Percentiles rank a stretch among this genome's conserved stretches.
phyloP scores from a whole-genome alignment of 2,113 vertebrate species.

The Tachysurus fulvidraco region DNA sequence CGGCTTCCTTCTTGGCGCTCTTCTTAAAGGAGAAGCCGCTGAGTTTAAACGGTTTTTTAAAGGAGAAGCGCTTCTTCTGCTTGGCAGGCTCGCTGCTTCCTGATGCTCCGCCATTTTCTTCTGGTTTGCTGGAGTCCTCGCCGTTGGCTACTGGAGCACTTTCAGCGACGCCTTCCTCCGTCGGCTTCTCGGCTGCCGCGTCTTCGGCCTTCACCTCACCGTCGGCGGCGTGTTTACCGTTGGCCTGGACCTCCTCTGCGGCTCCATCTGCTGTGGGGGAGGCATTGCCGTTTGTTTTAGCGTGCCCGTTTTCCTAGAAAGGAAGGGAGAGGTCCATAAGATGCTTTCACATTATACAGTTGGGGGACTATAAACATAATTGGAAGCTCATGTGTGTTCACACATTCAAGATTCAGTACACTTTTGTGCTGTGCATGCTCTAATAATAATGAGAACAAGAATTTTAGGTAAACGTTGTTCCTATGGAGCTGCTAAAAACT shows the following conservation, averaged over 20 bases:
- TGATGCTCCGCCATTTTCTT: slow-evolving; percentile 74
- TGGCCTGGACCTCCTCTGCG: slow-evolving; percentile 88
- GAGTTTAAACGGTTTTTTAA: slow-evolving; percentile 96
- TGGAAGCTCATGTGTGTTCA: too few species aligned
- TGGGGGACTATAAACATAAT: background rate
- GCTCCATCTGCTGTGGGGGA: slow-evolving; percentile 80
- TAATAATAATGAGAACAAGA: background rate
- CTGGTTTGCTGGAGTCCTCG: slow-evolving; percentile 72
- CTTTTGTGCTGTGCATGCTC: background rate
- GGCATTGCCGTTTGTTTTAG: slow-evolving; percentile 82
- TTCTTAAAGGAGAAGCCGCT: slow-evolving; percentile 97
- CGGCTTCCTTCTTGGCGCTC: slow-evolving; percentile 86
- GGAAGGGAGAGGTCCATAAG: slow-evolving; percentile 45
- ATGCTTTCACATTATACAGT: background rate
- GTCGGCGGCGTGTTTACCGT: slow-evolving; percentile 84
- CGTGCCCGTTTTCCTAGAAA: slow-evolving; percentile 88
- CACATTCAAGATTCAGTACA: background rate
- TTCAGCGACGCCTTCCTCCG: slow-evolving; percentile 68
- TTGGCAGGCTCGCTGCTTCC: slow-evolving; percentile 89
- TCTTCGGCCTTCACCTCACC: slow-evolving; percentile 67
- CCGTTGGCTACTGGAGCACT: slow-evolving; percentile 78
- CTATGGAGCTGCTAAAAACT: background rate
- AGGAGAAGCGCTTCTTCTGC: slow-evolving; percentile 97
- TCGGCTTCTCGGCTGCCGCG: slow-evolving; percentile 62
- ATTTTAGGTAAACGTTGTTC: background rate